Evolutionary conservation across 2,113 vertebrate species (phyloP).

Genomic region (Calidris pugnax): DNA sequence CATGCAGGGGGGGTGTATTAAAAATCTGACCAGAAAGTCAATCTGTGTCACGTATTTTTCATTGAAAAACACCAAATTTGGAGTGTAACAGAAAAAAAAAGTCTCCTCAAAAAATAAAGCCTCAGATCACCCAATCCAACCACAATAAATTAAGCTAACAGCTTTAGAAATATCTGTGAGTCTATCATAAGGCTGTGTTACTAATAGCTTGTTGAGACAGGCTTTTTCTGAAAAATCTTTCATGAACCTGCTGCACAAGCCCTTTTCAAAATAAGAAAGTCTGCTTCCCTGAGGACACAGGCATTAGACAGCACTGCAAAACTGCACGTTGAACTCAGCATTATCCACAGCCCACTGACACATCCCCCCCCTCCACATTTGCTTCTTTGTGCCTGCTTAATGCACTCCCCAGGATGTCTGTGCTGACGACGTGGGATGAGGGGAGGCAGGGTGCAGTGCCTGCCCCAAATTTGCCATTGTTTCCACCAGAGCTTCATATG

Average conservation of each 20-base stretch:
- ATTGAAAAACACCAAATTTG: not conserved
- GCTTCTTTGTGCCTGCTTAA: not conserved
- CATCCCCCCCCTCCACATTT: not conserved
- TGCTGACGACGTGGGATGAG: not conserved
- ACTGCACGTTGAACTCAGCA: slow-evolving; percentile 12
- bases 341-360: slow-evolving; percentile 12
- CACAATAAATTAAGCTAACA: not conserved
- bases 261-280: slow-evolving; percentile 31
- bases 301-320: slow-evolving; percentile 39
- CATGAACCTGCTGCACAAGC: slow-evolving; percentile 28
- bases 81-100: not conserved
- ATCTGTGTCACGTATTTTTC: not conserved
- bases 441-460: not conserved
- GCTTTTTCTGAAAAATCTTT: slow-evolving; percentile 31
- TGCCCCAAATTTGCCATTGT: not conserved
- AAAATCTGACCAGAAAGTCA: not conserved
- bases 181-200: not conserved
- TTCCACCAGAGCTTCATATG: not conserved
- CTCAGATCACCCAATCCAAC: not conserved
- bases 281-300: slow-evolving; percentile 8
- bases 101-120: not conserved
- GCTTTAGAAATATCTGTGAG: slow-evolving; percentile 17
- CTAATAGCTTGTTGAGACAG: slow-evolving; percentile 9
- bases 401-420: not conserved
- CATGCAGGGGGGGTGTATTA: not conserved